Evolutionary conservation across 1,140 invertebrate species (phyloP).

Genomic region (Eriosoma lanigerum): DNA sequence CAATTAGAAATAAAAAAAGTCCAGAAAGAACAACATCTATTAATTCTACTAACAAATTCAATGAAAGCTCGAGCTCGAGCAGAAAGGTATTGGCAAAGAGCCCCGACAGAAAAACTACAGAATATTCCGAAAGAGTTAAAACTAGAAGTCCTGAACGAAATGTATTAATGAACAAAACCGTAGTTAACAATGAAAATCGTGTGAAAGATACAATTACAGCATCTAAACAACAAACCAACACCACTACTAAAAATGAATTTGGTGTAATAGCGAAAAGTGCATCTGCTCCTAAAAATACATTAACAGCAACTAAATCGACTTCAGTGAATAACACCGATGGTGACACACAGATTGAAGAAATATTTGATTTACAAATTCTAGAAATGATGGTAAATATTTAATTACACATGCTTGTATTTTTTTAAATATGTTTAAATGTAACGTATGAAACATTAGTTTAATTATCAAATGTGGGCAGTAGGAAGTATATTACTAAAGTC

Average conservation of each 20-base stretch:
- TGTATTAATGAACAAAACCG: background rate
- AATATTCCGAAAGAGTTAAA: background rate
- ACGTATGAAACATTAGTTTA: too few species aligned
- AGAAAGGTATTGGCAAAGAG: background rate
- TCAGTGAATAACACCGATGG: slow-evolving; percentile 54
- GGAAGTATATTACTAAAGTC: too few species aligned
- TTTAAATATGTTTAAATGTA: background rate
- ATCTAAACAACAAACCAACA: background rate
- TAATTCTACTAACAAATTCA: background rate
- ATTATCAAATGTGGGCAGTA: too few species aligned
- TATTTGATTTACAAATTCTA: slow-evolving; percentile 68
- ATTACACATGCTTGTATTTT: background rate
- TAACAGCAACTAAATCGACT: background rate
- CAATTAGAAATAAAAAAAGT: background rate
- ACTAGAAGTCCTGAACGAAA: slow-evolving; percentile 1
- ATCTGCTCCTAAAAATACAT: background rate
- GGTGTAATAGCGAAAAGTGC: background rate
- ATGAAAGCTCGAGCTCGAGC: background rate
- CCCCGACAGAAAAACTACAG: background rate
- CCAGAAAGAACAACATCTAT: background rate
- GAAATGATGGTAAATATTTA: slow-evolving; percentile 66
- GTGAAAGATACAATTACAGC: background rate
- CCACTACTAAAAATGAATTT: background rate
- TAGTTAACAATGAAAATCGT: background rate
- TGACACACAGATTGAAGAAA: slow-evolving; percentile 67